phyloP scores from a whole-genome alignment of 2,888 invertebrate genomes.

The Philhelius pedissequus region DNA sequence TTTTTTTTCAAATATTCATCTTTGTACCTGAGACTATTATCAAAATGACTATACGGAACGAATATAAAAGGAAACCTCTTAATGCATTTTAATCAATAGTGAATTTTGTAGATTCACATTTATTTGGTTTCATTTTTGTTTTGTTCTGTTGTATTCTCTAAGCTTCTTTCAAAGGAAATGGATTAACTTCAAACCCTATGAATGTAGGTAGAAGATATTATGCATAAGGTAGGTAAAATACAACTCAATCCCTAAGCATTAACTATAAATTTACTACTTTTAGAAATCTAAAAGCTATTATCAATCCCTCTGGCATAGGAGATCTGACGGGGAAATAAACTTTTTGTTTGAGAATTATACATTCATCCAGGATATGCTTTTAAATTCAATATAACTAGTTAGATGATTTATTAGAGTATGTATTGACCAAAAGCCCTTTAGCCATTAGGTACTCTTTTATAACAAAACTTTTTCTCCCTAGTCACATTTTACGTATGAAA shows the following conservation, averaged over 20 bases:
- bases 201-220: background rate
- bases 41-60: background rate
- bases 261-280: background rate
- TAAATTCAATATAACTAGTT: background rate
- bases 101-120: background rate
- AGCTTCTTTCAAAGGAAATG: background rate
- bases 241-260: background rate
- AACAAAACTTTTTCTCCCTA: background rate
- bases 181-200: background rate
- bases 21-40: background rate
- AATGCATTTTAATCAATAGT: background rate
- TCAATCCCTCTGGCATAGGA: background rate
- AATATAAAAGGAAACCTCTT: background rate
- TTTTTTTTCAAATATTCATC: background rate
- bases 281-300: slow-evolving; percentile 11
- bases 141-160: background rate
- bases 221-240: background rate
- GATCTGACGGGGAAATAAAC: background rate
- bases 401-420: background rate
- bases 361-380: background rate
- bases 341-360: slow-evolving; percentile 2
- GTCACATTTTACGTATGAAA: slow-evolving; percentile 25
- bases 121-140: background rate
- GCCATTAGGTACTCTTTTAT: background rate
- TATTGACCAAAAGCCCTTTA: background rate